A percentile compares a stretch with the other conserved stretches of the same genome.
These are phyloP conservation scores for Coleophora deauratella DNA, from an alignment of 2,888 invertebrate genomes.

Conservation along the genomic window DNA sequence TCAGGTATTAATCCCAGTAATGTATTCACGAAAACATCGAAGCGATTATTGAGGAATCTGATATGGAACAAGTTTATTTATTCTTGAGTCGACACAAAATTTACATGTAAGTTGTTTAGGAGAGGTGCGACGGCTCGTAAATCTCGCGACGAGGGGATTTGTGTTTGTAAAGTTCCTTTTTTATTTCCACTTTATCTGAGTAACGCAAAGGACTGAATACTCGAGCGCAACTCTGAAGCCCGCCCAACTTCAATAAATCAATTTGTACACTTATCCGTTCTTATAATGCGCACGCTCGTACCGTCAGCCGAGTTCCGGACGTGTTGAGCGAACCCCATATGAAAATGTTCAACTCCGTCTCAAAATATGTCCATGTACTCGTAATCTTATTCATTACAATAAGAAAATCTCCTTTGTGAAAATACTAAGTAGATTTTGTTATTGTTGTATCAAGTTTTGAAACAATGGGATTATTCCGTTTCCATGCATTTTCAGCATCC, in stretches of 20 bases:
- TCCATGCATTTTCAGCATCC: background rate
- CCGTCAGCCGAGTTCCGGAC: slow-evolving; percentile 44
- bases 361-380: slow-evolving; percentile 18
- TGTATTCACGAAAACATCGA: slow-evolving; percentile 11
- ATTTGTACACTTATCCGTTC: slow-evolving; percentile 69
- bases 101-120: slow-evolving; percentile 66
- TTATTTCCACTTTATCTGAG: slow-evolving; percentile 70
- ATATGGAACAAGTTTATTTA: background rate
- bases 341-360: slow-evolving; percentile 40
- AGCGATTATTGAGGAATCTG: background rate
- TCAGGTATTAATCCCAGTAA: slow-evolving; percentile 16
- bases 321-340: slow-evolving; percentile 50
- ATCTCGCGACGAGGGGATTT: slow-evolving; percentile 71
- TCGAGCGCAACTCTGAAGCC: slow-evolving; percentile 62
- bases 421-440: slow-evolving; percentile 9
- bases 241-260: slow-evolving; percentile 73
- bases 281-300: slow-evolving; percentile 48
- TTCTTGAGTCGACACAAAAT: slow-evolving; percentile 40
- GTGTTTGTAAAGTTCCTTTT: slow-evolving; percentile 72
- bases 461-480: slow-evolving; percentile 5
- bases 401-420: slow-evolving; percentile 8
- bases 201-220: slow-evolving; percentile 65
- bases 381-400: slow-evolving; percentile 16
- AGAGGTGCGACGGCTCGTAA: slow-evolving; percentile 68
- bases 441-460: slow-evolving; percentile 7